Evolutionary conservation across 2,888 invertebrate species (phyloP).

Genomic region (Torymus auratus): DNA sequence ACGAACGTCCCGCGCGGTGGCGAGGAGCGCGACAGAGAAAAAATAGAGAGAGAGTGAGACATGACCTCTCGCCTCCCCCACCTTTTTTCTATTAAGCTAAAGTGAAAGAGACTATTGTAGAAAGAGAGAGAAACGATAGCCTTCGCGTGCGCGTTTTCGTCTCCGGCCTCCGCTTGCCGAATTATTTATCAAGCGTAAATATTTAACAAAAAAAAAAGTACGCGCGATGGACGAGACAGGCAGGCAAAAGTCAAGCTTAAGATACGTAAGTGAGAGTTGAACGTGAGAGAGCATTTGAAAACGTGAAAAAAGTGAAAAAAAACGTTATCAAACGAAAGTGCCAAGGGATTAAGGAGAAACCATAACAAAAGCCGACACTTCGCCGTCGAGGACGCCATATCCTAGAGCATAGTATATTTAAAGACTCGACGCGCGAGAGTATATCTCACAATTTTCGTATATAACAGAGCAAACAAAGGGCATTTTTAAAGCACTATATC

Average conservation of each 20-base stretch:
- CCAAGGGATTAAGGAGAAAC: slow-evolving; percentile 64
- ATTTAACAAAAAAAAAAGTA: slow-evolving; percentile 64
- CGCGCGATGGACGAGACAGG: slow-evolving; percentile 58
- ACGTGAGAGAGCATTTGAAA: slow-evolving; percentile 23
- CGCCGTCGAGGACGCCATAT: slow-evolving; percentile 43
- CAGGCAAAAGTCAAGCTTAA: slow-evolving; percentile 57
- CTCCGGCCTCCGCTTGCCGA: slow-evolving; percentile 55
- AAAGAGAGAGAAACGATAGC: neutral
- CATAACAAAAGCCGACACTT: slow-evolving; percentile 28
- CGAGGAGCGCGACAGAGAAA: too few relatives aligned
- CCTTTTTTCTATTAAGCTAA: slow-evolving; percentile 17
- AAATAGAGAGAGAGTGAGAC: too few relatives aligned
- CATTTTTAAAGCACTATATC: slow-evolving; percentile 54
- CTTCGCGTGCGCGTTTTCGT: slow-evolving; percentile 57
- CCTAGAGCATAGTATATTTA: slow-evolving; percentile 46
- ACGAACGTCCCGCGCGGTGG: slow-evolving; percentile 53
- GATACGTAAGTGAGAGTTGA: slow-evolving; percentile 52
- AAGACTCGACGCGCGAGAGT: slow-evolving; percentile 46
- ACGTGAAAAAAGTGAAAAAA: slow-evolving; percentile 48
- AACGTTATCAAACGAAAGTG: slow-evolving; percentile 65
- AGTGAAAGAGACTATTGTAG: too few relatives aligned
- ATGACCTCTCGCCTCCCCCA: too few relatives aligned
- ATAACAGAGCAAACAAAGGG: slow-evolving; percentile 31
- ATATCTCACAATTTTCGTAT: slow-evolving; percentile 46
- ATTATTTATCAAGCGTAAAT: slow-evolving; percentile 75